Evolutionary conservation across 2,888 invertebrate genomes (phyloP), one percentile per base, ranked within the genome.

Genomic region (Carcina quercana): DNA sequence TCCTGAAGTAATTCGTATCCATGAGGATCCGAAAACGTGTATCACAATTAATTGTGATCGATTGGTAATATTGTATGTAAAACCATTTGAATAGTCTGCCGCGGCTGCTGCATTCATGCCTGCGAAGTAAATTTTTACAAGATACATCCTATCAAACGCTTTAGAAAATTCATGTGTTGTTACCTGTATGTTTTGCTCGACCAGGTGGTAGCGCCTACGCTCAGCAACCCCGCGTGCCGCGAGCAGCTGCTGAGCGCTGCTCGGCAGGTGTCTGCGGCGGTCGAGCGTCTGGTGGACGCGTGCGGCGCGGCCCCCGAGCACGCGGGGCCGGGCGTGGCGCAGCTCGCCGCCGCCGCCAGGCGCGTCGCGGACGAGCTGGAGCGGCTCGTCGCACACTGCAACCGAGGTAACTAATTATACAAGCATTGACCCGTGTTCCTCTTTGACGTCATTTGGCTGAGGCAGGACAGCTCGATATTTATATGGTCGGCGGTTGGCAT

Each of bases 201-300:
- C 0, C 40, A 87, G 87, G 94, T 95, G 32, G 94, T 95, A 4
- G 94, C 95, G 0, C 93, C 94, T 0, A 94, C 95, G 0, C 80
- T 95, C 2, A 90, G 91, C 50, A 92, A 91, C 49, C 89, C 91
- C 0, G 91, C 91, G 0, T 94, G 94, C 42, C 93, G 98, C 59
- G 93, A 95, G 49, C 98, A 98, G 68, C 79, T 99, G 38, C 91
- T 94, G 34, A 92, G 92, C 35, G 98, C 99, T 0, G 95, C 97
- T 1, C 89, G 95, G 11, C 95, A 96, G 66, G 98, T 99, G 5
- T 94, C 95, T 0, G 89, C 89, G 38, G 95, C 98, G 0, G 98
- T 99, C 0, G 95, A 97, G 60, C 89, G 91, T 13, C 88, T 99
- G 27, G 93, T 97, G 5, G 87, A 89, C 13, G 92, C 93, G 1